Evolutionary conservation across 2,797 vertebrate genomes (phyloP).

Genomic region (Acestrorhynchus altus): DNA sequence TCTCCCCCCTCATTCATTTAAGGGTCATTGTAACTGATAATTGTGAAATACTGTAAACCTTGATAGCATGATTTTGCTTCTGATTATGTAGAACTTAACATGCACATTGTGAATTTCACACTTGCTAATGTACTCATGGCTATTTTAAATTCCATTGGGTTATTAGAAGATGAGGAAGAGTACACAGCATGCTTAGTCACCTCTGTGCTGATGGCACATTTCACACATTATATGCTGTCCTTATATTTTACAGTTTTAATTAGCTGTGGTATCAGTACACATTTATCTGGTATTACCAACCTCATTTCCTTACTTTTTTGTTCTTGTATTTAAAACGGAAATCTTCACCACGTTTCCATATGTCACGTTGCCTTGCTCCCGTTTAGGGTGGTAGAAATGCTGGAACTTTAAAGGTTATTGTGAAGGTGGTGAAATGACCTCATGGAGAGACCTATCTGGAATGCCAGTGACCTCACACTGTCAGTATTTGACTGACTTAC

Average conservation of each 20-base stretch:
- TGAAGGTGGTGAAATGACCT: not conserved
- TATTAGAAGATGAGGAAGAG: not conserved
- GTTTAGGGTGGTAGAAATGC: not conserved
- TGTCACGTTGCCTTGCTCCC: not conserved
- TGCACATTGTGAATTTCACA: constrained; percentile 32
- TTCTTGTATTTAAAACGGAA: not conserved
- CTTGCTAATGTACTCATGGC: not conserved
- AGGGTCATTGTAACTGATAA: too few relatives aligned
- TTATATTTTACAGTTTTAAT: not conserved
- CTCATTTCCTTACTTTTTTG: too few relatives aligned
- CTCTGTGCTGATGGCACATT: not conserved
- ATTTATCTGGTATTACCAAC: not conserved
- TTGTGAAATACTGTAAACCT: too few relatives aligned
- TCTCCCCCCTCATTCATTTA: too few relatives aligned
- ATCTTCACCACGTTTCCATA: not conserved
- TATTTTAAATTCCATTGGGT: not conserved
- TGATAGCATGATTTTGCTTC: not conserved
- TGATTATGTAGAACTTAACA: constrained; percentile 16
- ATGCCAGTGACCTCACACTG: not conserved
- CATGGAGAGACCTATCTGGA: not conserved
- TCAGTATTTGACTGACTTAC: not conserved
- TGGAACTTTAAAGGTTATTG: not conserved
- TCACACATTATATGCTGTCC: too few relatives aligned
- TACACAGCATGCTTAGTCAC: not conserved
- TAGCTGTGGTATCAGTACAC: not conserved